Conservation (phyloP, 2,797 vertebrate genomes). For the Pteropus rufus region DNA sequence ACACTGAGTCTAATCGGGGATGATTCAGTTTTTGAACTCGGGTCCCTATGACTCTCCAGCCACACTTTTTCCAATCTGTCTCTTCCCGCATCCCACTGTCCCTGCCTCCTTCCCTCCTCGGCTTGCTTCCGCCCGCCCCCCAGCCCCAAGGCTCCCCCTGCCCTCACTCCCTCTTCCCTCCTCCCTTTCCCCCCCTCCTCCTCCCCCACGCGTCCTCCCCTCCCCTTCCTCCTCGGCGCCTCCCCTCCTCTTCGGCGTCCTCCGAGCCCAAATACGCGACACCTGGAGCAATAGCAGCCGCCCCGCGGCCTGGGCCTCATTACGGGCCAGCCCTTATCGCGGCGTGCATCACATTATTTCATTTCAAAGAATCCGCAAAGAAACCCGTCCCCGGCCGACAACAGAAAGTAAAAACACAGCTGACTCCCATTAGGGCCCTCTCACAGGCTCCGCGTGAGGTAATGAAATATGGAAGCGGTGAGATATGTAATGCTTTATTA, state of each 20-base stretch:
- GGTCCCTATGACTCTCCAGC: background rate
- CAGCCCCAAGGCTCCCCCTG: background rate
- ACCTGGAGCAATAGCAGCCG: slow-evolving; percentile 87
- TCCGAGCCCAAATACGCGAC: slow-evolving; percentile 82
- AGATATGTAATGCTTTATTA: slow-evolving; percentile 99
- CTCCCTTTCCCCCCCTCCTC: rapidly evolving
- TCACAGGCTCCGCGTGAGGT: slow-evolving; percentile 93
- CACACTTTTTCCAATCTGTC: background rate
- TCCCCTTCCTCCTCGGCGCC: slow-evolving; percentile 28
- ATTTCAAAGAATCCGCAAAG: slow-evolving; percentile 88
- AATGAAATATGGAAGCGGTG: slow-evolving; percentile 95
- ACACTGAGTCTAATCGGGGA: no score
- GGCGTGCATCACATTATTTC: slow-evolving; percentile 89
- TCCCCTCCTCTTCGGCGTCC: slow-evolving; percentile 29
- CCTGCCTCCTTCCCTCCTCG: background rate
- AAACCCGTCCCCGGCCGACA: slow-evolving; percentile 88
- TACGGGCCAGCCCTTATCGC: slow-evolving; percentile 87
- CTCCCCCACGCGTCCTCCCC: background rate
- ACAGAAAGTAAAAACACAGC: slow-evolving; percentile 96
- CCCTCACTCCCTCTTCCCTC: background rate
- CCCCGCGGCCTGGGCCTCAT: slow-evolving; percentile 88
- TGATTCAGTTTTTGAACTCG: background rate
- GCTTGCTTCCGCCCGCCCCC: background rate
- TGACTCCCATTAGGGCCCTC: slow-evolving; percentile 96
- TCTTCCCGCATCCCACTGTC: background rate